A percentile compares a stretch with the other conserved stretches of the same genome.
These are phyloP conservation scores for Zophobas atratus DNA, from an alignment of 1,140 invertebrate genomes.

Conservation along the genomic window DNA sequence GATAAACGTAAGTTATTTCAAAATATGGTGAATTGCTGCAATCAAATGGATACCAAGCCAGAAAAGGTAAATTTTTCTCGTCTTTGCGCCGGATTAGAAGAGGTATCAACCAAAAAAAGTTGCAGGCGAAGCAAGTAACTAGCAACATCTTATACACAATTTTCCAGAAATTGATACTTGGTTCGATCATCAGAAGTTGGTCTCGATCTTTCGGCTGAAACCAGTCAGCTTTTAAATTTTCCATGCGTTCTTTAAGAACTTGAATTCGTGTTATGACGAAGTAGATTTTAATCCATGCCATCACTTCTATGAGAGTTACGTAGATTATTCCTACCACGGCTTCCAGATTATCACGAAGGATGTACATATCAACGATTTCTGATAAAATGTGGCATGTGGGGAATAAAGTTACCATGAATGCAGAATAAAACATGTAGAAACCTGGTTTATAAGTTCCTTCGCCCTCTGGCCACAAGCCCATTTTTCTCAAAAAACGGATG, in stretches of 20 bases:
- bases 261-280: not conserved
- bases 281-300: not conserved
- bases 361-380: not conserved
- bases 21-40: no score
- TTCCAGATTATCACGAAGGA: not conserved
- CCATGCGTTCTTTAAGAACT: not conserved
- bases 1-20: no score
- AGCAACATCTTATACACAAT: not conserved
- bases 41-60: no score
- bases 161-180: not conserved
- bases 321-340: not conserved
- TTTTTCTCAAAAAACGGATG: not conserved
- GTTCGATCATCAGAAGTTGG: not conserved
- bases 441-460: conserved; percentile 1
- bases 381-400: not conserved
- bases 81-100: no score
- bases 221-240: conserved; percentile 6
- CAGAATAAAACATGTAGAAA: conserved; percentile 1
- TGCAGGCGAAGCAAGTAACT: not conserved
- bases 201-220: conserved; percentile 2
- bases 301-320: not conserved
- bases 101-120: not conserved
- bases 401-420: not conserved
- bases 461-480: conserved; percentile 11
- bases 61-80: no score